Percentiles rank a stretch among this genome's conserved stretches.
phyloP scores from a whole-genome alignment of 64 coral and sea anemone species.

The Hydrozoanthus tunicans region DNA sequence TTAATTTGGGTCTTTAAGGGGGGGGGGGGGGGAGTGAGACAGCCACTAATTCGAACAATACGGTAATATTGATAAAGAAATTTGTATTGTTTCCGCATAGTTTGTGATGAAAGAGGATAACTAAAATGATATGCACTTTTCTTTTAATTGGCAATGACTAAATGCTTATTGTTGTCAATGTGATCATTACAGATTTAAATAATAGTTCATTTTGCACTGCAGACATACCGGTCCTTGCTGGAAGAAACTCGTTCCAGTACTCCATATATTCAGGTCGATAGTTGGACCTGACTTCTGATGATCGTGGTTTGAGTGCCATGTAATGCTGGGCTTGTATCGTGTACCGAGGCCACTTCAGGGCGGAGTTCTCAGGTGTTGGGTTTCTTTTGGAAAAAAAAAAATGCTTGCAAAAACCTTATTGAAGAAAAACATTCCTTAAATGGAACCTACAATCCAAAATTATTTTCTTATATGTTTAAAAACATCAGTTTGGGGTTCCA shows the following conservation, averaged over 20 bases:
- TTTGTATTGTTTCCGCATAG: too few relatives aligned
- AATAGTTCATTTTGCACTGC: not conserved
- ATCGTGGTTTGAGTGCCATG: conserved; percentile 17
- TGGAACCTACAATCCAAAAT: not conserved
- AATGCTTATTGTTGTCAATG: not conserved
- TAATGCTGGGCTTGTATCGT: not conserved
- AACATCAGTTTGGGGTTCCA: not conserved
- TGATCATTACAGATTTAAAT: not conserved
- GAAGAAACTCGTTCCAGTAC: conserved; percentile 22
- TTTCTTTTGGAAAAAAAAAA: not conserved
- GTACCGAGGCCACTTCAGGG: not conserved
- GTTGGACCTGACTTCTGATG: not conserved
- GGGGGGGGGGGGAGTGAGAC: too few relatives aligned
- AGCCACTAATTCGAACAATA: too few relatives aligned
- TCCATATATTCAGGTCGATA: not conserved
- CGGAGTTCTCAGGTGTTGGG: not conserved
- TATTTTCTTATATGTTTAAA: not conserved
- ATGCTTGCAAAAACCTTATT: not conserved
- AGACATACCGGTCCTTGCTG: not conserved
- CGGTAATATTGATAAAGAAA: too few relatives aligned
- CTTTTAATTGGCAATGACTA: too few relatives aligned
- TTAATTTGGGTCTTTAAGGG: too few relatives aligned
- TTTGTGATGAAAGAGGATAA: too few relatives aligned
- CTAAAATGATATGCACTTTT: too few relatives aligned
- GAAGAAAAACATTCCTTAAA: not conserved